phyloP scores from a whole-genome alignment of 2,888 invertebrate genomes.

The Augochlorella aurata region DNA sequence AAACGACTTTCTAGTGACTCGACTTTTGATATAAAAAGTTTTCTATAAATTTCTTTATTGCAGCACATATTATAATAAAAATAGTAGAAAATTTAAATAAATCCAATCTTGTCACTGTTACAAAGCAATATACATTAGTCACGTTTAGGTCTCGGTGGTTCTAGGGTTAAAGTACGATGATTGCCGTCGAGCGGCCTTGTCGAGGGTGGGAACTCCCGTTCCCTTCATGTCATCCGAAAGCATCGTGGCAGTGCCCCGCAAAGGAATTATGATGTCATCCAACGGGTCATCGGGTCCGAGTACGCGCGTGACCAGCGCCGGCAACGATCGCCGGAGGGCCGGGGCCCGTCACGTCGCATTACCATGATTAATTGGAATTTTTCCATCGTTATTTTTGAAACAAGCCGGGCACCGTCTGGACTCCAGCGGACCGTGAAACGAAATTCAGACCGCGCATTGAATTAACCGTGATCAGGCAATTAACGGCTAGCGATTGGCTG shows the following conservation, averaged over 20 bases:
- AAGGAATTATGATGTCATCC: slow-evolving; percentile 54
- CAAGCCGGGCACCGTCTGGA: background rate
- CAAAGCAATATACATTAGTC: too few species aligned
- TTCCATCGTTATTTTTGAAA: background rate
- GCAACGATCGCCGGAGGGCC: slow-evolving; percentile 10
- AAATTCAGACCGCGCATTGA: background rate
- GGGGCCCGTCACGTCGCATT: background rate
- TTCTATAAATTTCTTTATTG: too few species aligned
- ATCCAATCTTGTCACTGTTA: too few species aligned
- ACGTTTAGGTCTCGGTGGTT: too few species aligned
- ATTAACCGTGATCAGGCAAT: background rate
- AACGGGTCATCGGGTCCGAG: slow-evolving; percentile 40
- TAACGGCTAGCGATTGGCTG: background rate
- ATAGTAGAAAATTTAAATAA: too few species aligned
- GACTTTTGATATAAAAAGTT: too few species aligned
- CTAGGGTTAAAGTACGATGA: too few species aligned
- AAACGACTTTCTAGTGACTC: too few species aligned
- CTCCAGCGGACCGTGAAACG: background rate
- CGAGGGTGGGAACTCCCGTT: background rate
- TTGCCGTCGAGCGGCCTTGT: background rate
- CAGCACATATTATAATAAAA: too few species aligned
- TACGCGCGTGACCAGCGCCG: slow-evolving; percentile 44
- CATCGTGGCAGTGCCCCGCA: slow-evolving; percentile 30
- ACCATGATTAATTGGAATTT: slow-evolving; percentile 14
- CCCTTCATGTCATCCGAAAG: slow-evolving; percentile 36